These are phyloP conservation scores for Thyatira batis DNA, from an alignment of 2,888 invertebrate genomes.

Conservation along the genomic window DNA sequence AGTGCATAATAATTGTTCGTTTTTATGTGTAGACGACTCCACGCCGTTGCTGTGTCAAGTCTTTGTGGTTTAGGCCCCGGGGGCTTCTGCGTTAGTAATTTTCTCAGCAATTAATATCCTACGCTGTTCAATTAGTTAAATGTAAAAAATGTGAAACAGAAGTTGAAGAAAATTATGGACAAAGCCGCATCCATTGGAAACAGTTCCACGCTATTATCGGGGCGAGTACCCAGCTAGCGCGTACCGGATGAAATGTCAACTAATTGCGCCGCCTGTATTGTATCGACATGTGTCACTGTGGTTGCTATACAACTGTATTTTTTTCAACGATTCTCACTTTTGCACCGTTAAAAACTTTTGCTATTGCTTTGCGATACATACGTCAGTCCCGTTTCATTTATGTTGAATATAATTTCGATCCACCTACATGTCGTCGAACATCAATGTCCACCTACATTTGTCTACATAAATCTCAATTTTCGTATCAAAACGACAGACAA, in stretches of 20 bases:
- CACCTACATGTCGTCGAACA: conserved; percentile 11
- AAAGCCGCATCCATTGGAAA: conserved; percentile 53
- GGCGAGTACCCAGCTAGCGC: conserved; percentile 13
- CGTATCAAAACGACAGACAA: conserved; percentile 47
- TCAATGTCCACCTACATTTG: conserved; percentile 18
- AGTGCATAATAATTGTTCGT: conserved; percentile 66
- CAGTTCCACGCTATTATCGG: conserved; percentile 48
- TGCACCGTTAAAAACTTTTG: neutral
- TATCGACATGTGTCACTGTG: conserved; percentile 59
- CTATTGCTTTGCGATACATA: neutral
- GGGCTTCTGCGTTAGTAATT: conserved; percentile 62
- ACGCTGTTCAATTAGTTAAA: conserved; percentile 70
- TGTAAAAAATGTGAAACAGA: conserved; percentile 69
- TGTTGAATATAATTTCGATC: conserved; percentile 1
- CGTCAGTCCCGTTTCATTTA: neutral
- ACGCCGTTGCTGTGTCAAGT: conserved; percentile 46
- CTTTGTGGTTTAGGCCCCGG: conserved; percentile 70
- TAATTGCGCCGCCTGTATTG: conserved; percentile 54
- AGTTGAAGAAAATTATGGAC: conserved; percentile 57
- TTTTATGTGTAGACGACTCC: conserved; percentile 58
- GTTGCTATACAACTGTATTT: conserved; percentile 34
- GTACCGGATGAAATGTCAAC: conserved; percentile 53
- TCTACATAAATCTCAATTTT: conserved; percentile 35
- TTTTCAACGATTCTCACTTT: conserved; percentile 5
- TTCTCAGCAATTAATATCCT: conserved; percentile 77